Evolutionary conservation across 2,113 vertebrate species (phyloP), one percentile per base, ranked within the genome.

Genomic region (Junco hyemalis): DNA sequence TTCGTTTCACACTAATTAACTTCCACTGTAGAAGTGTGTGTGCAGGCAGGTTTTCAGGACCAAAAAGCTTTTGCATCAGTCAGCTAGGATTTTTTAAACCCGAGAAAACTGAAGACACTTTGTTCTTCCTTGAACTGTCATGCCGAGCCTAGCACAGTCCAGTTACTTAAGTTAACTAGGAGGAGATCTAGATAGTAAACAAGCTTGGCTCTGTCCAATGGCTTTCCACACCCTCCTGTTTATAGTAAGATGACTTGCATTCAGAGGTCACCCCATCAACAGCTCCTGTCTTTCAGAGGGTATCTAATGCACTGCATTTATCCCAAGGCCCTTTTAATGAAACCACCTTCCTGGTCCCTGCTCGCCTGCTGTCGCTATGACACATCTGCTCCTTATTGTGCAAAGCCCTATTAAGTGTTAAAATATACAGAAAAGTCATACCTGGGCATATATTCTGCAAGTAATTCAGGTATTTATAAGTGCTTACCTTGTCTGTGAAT

Each of bases 161-260:
- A 14, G 87, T 94, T 95, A 96, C 97, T 98, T 96, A 95, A 96
- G 96, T 98, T 97, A 98, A 98, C 96, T 76, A 97, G 96, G 93
- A 96, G 80, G 96, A 95, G 96, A 96, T 74, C 96, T 94, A 97
- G 91, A 96, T 97, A 97, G 96, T 95, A 97, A 98, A 98, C 96
- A 97, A 95, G 91, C 96, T 97, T 96, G 97, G 96, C 96, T 98
- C 96, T 74, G 94, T 93, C 97, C 97, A 97, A 94, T 97, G 96
- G 97, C 97, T 98, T 97, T 98, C 98, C 96, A 97, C 95, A 92
- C 96, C 95, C 96, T 96, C 98, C 97, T 98, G 98, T 98, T 98
- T 98, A 98, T 97, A 98, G 97, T 96, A 97, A 94, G 97, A 98
- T 95, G 98, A 98, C 98, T 98, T 98, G 97, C 94, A 92, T 93